Percentiles rank a stretch among this genome's conserved stretches.
Conservation (phyloP, 1,140 invertebrate species). For the Lithobius niger region DNA sequence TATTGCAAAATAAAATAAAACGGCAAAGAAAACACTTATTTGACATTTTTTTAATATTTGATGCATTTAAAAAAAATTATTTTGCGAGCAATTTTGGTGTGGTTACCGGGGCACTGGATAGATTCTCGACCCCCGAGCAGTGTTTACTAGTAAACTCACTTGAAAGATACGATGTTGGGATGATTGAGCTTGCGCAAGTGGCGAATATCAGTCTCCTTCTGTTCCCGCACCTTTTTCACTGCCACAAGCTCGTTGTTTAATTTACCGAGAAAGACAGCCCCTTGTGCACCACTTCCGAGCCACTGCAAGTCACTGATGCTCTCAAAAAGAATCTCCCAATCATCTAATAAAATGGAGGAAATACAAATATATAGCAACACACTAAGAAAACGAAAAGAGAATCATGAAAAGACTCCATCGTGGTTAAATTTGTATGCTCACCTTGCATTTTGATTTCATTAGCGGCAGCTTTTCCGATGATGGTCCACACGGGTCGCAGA, state of each 20-base stretch:
- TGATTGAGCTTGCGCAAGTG: slow-evolving; percentile 91
- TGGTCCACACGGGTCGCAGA: slow-evolving; percentile 66
- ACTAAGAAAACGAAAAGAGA: too few relatives aligned
- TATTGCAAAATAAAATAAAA: too few relatives aligned
- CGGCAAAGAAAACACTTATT: slow-evolving; percentile 2
- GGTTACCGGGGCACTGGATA: too few relatives aligned
- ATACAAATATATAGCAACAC: too few relatives aligned
- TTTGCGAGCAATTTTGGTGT: too few relatives aligned
- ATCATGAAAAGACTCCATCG: too few relatives aligned
- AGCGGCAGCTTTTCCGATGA: slow-evolving; percentile 60
- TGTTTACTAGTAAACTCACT: slow-evolving; percentile 43
- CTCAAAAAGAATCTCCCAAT: slow-evolving; percentile 93
- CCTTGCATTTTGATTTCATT: slow-evolving; percentile 48
- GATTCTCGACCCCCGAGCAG: too few relatives aligned
- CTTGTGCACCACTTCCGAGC: slow-evolving; percentile 90
- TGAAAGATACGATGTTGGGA: slow-evolving; percentile 91
- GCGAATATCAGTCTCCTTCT: slow-evolving; percentile 86
- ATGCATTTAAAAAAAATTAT: neutral
- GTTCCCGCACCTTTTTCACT: slow-evolving; percentile 88
- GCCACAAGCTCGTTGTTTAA: slow-evolving; percentile 74
- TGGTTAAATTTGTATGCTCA: too few relatives aligned
- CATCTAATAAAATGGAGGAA: slow-evolving; percentile 35
- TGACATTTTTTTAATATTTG: too few relatives aligned
- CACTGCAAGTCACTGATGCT: slow-evolving; percentile 79
- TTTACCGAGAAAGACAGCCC: slow-evolving; percentile 84